Evolutionary conservation across 2,797 vertebrate genomes (phyloP).

Genomic region (Coccyzus lansbergi): DNA sequence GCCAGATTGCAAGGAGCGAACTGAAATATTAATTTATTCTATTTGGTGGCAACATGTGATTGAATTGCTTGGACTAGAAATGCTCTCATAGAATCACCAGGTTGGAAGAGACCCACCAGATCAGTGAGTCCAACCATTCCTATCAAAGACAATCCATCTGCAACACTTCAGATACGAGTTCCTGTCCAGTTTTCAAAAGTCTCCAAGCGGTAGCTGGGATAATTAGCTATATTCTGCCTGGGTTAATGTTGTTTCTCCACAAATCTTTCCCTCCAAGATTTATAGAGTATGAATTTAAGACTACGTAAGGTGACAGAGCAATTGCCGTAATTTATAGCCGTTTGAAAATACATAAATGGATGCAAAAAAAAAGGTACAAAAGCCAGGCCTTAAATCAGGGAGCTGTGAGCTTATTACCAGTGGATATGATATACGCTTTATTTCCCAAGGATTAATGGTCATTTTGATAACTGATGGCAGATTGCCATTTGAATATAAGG

Average conservation of each 20-base stretch:
- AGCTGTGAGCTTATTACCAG: background rate
- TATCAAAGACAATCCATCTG: background rate
- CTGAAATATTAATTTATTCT: background rate
- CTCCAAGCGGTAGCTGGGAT: background rate
- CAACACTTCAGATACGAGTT: background rate
- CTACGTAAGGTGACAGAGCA: background rate
- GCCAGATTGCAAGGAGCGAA: background rate
- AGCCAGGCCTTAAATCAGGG: background rate
- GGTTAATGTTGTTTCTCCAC: background rate
- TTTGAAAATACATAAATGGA: constrained; percentile 8
- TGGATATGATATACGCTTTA: background rate
- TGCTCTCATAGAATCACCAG: too few species aligned
- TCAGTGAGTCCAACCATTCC: too few species aligned
- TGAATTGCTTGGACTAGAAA: background rate
- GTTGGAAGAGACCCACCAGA: too few species aligned
- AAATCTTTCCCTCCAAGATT: background rate
- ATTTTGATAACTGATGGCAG: background rate
- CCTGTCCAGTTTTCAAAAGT: background rate
- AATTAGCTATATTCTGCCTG: background rate
- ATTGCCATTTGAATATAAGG: too few species aligned
- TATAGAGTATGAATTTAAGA: background rate
- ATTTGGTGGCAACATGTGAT: background rate
- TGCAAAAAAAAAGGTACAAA: background rate
- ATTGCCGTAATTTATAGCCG: background rate
- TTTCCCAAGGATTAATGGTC: background rate